A percentile compares a stretch with the other conserved stretches of the same genome.
phyloP scores from a whole-genome alignment of 2,797 vertebrate species.

The Mus caroli region DNA sequence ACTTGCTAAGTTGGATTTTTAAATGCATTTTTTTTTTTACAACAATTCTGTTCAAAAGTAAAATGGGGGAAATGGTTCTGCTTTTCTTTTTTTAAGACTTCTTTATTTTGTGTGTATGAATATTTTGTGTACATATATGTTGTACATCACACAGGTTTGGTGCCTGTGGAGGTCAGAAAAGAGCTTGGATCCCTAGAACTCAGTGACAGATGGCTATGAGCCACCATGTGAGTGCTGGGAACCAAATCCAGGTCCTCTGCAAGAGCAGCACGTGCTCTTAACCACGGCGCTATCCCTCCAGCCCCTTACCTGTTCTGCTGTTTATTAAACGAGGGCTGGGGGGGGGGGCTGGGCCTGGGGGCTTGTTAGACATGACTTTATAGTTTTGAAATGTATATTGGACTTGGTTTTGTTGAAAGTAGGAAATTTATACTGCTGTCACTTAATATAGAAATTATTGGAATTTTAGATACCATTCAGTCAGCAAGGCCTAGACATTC shows the following conservation, averaged over 20 bases:
- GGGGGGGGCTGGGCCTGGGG: no score
- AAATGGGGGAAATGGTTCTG: background rate
- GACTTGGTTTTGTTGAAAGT: constrained; percentile 49
- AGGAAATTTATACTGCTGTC: constrained; percentile 58
- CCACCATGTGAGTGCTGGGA: background rate
- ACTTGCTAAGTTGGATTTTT: background rate
- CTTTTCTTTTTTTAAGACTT: constrained; percentile 14
- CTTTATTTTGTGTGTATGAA: background rate
- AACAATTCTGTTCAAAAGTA: background rate
- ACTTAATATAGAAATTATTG: constrained; percentile 68
- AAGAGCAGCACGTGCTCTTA: background rate
- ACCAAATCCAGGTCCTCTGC: background rate
- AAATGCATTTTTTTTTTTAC: background rate
- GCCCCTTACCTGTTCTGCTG: background rate
- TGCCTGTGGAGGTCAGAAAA: background rate
- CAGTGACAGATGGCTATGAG: background rate
- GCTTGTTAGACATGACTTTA: background rate
- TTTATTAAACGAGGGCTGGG: background rate
- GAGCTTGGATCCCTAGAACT: background rate
- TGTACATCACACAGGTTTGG: background rate
- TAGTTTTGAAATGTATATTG: constrained; percentile 35
- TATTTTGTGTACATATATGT: background rate
- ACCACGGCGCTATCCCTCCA: background rate
- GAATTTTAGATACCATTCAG: constrained; percentile 80
- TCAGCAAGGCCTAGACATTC: constrained; percentile 80